Evolutionary conservation across 1,140 invertebrate species (phyloP).

Genomic region (Dermatophagoides farinae): DNA sequence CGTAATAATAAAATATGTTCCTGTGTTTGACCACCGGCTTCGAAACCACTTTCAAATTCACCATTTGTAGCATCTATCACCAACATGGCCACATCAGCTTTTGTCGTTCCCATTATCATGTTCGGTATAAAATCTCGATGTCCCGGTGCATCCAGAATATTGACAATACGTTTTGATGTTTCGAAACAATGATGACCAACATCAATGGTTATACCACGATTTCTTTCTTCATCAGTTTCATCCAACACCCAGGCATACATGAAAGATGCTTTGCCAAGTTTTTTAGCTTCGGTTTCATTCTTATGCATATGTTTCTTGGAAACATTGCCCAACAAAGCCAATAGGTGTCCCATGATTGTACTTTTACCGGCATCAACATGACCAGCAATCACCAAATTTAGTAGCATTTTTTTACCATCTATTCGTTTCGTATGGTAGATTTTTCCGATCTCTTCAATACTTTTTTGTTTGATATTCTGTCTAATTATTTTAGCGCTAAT

Average conservation of each 20-base stretch:
- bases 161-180: constrained; percentile 60
- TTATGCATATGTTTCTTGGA: constrained; percentile 80
- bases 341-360: constrained; percentile 83
- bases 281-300: constrained; percentile 88
- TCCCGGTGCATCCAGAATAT: constrained; percentile 84
- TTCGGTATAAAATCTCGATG: constrained; percentile 98
- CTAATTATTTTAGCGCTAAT: neutral
- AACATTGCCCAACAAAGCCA: constrained; percentile 73
- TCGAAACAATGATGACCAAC: constrained; percentile 82
- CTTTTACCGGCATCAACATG: constrained; percentile 99
- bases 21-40: constrained; percentile 85
- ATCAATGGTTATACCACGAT: constrained; percentile 86
- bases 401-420: constrained; percentile 52
- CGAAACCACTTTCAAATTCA: constrained; percentile 97
- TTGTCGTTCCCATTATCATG: constrained; percentile 92
- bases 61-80: constrained; percentile 83
- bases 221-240: constrained; percentile 88
- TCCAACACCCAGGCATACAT: constrained; percentile 98
- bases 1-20: constrained; percentile 85
- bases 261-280: constrained; percentile 92
- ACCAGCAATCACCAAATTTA: constrained; percentile 81
- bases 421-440: constrained; percentile 50
- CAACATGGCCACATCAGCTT: constrained; percentile 86
- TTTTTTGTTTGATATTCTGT: constrained; percentile 5
- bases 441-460: constrained; percentile 24